Evolutionary conservation across 2,888 invertebrate species (phyloP).

Genomic region (Galerucella calmariensis): DNA sequence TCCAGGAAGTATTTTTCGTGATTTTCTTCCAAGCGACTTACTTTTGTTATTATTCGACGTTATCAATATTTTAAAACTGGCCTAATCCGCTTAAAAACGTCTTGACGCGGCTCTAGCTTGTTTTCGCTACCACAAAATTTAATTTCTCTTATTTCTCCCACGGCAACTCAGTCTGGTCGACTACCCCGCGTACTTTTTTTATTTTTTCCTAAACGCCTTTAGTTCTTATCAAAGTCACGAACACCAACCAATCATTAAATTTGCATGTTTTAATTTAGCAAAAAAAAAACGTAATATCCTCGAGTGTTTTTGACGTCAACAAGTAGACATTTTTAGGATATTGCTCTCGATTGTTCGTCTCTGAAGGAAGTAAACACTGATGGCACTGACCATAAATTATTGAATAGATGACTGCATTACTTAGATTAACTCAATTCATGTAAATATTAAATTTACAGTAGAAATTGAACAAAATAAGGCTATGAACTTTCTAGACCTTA

Average conservation of each 20-base stretch:
- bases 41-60: background rate
- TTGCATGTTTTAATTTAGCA: constrained; percentile 13
- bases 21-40: too few species aligned
- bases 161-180: constrained; percentile 1
- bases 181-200: constrained; percentile 5
- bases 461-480: too few species aligned
- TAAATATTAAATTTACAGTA: too few species aligned
- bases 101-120: constrained; percentile 3
- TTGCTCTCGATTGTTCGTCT: background rate
- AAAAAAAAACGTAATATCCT: background rate
- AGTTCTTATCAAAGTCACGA: constrained; percentile 18
- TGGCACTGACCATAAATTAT: too few species aligned
- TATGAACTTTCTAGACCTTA: too few species aligned
- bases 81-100: background rate
- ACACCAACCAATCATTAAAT: constrained; percentile 19
- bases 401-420: too few species aligned
- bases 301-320: background rate
- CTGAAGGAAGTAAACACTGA: too few species aligned
- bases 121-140: constrained; percentile 3
- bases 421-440: too few species aligned
- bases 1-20: too few species aligned
- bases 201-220: background rate
- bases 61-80: background rate
- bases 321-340: background rate
- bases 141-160: constrained; percentile 11